Conservation (phyloP, 2,113 vertebrate genomes). For the Apodemus speciosus region DNA sequence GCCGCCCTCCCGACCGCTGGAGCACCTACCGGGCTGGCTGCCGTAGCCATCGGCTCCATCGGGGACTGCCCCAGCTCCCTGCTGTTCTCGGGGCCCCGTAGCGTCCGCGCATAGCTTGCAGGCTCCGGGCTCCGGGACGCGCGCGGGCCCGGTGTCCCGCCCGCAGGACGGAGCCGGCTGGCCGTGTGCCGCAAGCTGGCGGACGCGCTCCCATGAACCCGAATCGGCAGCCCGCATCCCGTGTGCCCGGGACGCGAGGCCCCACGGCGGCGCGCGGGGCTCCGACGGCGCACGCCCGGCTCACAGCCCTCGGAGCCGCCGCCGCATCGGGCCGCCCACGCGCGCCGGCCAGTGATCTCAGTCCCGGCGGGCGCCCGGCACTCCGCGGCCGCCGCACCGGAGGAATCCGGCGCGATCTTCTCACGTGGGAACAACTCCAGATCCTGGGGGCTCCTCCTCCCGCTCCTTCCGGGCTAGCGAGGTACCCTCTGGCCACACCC, state of each 20-base stretch:
- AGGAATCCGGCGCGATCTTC: conserved; percentile 62
- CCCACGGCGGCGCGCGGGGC: conserved; percentile 12
- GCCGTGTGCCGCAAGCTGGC: conserved; percentile 83
- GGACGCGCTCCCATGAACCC: conserved; percentile 78
- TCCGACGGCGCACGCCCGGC: conserved; percentile 27
- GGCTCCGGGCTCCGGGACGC: conserved; percentile 21
- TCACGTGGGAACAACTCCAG: conserved; percentile 74
- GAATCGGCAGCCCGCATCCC: conserved; percentile 73
- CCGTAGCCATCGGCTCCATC: conserved; percentile 87
- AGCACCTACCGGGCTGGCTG: conserved; percentile 84
- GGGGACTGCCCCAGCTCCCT: conserved; percentile 37
- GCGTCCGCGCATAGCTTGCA: conserved; percentile 50
- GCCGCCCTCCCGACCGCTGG: conserved; percentile 33
- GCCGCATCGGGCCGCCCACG: conserved; percentile 53
- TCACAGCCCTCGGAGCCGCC: conserved; percentile 49
- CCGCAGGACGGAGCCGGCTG: conserved; percentile 76
- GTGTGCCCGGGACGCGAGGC: conserved; percentile 59
- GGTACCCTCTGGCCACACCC: neutral
- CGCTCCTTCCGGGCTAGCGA: conserved; percentile 71
- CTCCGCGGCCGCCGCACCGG: conserved; percentile 28
- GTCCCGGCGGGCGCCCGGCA: conserved; percentile 27
- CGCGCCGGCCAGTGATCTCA: conserved; percentile 18
- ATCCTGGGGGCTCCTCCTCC: conserved; percentile 64
- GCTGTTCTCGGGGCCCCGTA: conserved; percentile 4
- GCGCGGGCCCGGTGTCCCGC: conserved; percentile 65